Base-by-base conservation (phyloP, 2,888 invertebrate genomes). In the Lochmaea crataegi region DNA sequence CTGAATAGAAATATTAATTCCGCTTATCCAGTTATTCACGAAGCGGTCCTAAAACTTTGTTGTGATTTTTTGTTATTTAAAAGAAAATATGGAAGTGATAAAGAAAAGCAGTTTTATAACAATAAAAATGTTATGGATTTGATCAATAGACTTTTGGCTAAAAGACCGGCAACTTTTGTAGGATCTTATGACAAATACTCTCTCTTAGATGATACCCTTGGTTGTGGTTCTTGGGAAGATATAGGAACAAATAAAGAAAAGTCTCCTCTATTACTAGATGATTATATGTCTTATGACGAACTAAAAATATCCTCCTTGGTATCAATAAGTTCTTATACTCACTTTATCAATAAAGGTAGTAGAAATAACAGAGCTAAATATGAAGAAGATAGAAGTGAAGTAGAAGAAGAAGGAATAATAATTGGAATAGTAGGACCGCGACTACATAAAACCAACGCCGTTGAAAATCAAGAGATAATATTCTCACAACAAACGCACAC, bases 11-110 rank as follows among this genome's bases (percentile, higher is more conserved):
- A 90, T 77, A 88, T 89, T 53, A 86, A 87, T 1, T 92, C 92
- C 0, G 90, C 3, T 90, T 93, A 93, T 83, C 93, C 93, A 0
- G 76, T 94, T 2, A 87, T 93, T 76, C 93, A 93, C 78, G 93
- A 93, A 82, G 88, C 90, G 65, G 91, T 90, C 7, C 77, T 94
- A 6, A 84, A 89, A 2, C 85, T 94, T 3, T 91, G 91, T 83
- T 89, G 91, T 6, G 88, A 89, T 74, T 93, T 92, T 84, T 86
- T 93, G 65, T 89, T 91, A 75, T 90, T 91, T 82, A 93, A 93
- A 85, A 87, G 85, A 51, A 77, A 82, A 9, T 71, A 78, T 75
- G 84, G 84, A 26, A 79, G 77, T 73, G 3, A 73, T 76, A 53
- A 82, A 81, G 79, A 85, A 67, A 79, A 76, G 68, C 14, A 71